A percentile compares a stretch with the other conserved stretches of the same genome.
Evolutionary conservation across 2,797 vertebrate genomes (phyloP).

Genomic region (Galago senegalensis): DNA sequence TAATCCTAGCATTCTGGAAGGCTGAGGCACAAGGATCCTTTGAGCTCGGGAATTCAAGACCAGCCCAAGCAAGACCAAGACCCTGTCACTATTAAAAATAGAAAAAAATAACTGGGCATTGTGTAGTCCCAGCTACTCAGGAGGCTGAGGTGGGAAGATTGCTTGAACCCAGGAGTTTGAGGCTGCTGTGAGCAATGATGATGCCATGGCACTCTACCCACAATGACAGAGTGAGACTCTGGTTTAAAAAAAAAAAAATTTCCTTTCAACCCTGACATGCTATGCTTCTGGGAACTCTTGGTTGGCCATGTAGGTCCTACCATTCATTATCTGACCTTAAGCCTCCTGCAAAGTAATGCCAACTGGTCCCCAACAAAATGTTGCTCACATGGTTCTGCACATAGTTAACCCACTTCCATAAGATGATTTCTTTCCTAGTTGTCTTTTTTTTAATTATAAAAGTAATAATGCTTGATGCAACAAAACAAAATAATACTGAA

Average conservation of each 20-base stretch:
- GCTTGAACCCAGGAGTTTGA: no score
- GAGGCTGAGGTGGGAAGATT: no score
- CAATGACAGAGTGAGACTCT: no score
- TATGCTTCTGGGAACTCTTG: not conserved
- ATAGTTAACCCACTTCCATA: not conserved
- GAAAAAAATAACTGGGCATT: no score
- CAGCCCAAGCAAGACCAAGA: no score
- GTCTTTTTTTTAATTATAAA: not conserved
- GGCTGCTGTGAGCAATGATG: no score
- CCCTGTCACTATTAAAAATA: no score
- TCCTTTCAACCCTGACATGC: constrained; percentile 38
- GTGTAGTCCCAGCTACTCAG: no score
- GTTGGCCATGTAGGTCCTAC: not conserved
- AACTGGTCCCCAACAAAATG: not conserved
- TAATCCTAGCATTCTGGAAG: no score
- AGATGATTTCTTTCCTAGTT: not conserved
- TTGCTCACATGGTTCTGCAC: not conserved
- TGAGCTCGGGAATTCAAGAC: no score
- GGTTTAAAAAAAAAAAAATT: not conserved
- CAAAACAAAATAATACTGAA: constrained; percentile 27
- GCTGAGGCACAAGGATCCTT: no score
- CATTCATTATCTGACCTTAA: not conserved
- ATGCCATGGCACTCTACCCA: no score
- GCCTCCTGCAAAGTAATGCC: not conserved
- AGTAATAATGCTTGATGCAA: not conserved